Conservation (phyloP, 2,797 vertebrate genomes). For the Danionella dracula region DNA sequence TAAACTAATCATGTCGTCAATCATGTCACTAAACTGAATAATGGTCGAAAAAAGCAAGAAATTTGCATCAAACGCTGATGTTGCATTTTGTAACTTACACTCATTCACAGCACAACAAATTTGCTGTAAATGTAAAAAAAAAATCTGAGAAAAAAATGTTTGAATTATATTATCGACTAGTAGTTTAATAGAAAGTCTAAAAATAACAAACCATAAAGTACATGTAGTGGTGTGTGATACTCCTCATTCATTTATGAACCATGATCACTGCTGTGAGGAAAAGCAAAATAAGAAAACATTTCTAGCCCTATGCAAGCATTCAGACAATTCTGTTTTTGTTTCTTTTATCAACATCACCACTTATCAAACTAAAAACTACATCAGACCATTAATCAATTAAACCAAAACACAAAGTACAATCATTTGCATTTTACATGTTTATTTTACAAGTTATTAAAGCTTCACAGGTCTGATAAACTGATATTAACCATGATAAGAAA, state of each 20-base stretch:
- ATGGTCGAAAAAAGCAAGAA: no score
- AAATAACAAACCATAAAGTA: not conserved
- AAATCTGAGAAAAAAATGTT: no score
- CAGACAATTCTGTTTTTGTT: not conserved
- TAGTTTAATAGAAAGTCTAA: not conserved
- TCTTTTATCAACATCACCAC: not conserved
- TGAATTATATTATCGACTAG: no score
- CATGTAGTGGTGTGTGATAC: not conserved
- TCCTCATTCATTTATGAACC: not conserved
- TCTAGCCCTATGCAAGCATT: not conserved
- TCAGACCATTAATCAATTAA: not conserved
- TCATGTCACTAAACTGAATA: no score
- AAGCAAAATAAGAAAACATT: not conserved
- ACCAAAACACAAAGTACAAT: not conserved
- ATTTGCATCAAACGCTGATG: no score
- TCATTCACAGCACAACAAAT: no score
- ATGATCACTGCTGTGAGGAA: not conserved
- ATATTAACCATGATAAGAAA: not conserved
- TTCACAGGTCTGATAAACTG: slow-evolving; percentile 5
- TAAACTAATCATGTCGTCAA: no score
- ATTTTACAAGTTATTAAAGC: slow-evolving; percentile 3
- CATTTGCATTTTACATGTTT: slow-evolving; percentile 10
- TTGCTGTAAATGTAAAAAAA: no score
- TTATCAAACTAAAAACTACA: slow-evolving; percentile 20
- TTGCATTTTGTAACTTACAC: no score